Evolutionary conservation across 2,113 vertebrate species (phyloP).

Genomic region (Mellivora capensis): DNA sequence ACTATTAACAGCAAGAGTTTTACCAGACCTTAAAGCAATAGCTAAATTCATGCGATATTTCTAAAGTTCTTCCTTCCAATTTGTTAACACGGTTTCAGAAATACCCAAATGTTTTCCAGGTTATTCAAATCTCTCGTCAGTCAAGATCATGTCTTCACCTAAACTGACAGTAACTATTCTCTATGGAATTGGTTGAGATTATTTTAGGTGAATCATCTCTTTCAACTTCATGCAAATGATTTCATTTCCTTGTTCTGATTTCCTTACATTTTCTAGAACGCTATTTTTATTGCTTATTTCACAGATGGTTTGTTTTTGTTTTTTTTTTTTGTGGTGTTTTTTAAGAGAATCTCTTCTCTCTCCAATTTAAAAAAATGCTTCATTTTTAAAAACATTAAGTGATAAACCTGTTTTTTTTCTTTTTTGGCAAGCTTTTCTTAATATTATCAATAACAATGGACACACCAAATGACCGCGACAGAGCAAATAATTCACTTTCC

Average conservation of each 20-base stretch:
- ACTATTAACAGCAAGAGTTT: background rate
- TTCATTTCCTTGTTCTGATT: background rate
- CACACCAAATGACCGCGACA: too few relatives aligned
- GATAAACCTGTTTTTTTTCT: background rate
- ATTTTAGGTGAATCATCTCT: background rate
- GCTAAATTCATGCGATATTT: background rate
- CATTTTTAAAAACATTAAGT: background rate
- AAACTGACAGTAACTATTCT: background rate
- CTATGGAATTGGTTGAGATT: background rate
- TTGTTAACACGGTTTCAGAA: background rate
- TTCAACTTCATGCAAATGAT: background rate
- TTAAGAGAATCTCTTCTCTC: background rate
- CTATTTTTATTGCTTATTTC: background rate
- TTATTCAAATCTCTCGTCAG: background rate
- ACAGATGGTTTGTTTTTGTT: background rate
- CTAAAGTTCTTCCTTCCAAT: background rate
- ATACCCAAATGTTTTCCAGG: background rate
- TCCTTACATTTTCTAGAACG: background rate
- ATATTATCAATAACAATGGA: too few relatives aligned
- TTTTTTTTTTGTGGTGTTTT: background rate
- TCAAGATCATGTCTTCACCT: background rate
- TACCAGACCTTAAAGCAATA: background rate
- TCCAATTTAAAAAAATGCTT: background rate
- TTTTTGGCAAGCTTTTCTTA: background rate
- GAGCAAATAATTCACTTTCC: fast-evolving